Evolutionary conservation across 2,888 invertebrate genomes (phyloP).

Genomic region (Danaus chrysippus): DNA sequence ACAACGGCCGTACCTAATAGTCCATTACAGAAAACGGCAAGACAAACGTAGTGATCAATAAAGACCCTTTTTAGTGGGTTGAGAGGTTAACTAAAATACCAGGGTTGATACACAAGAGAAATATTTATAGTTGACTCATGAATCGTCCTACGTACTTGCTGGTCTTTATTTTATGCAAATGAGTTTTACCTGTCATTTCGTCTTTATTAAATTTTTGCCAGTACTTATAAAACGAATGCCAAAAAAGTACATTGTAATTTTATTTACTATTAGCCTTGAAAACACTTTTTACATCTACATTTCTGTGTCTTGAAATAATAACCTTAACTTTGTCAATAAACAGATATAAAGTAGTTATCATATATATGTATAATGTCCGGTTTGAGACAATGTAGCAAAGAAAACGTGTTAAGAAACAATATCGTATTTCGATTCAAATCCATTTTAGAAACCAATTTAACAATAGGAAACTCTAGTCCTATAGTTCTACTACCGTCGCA

Average conservation of each 20-base stretch:
- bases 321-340: no score
- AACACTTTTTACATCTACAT: no score
- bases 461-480: slow-evolving; percentile 33
- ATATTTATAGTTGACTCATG: slow-evolving; percentile 64
- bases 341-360: background rate
- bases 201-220: background rate
- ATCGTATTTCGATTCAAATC: slow-evolving; percentile 30
- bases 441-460: slow-evolving; percentile 31
- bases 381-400: slow-evolving; percentile 4
- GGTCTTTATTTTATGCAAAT: slow-evolving; percentile 40
- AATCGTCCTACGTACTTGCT: slow-evolving; percentile 45
- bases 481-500: slow-evolving; percentile 40
- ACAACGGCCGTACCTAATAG: slow-evolving; percentile 52
- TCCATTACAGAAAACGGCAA: slow-evolving; percentile 70
- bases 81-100: slow-evolving; percentile 47
- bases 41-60: slow-evolving; percentile 70
- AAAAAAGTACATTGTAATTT: no score
- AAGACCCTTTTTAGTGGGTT: slow-evolving; percentile 48
- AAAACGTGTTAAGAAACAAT: slow-evolving; percentile 21
- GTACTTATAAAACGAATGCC: no score
- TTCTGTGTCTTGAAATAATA: no score
- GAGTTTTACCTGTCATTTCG: background rate
- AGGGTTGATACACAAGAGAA: slow-evolving; percentile 44
- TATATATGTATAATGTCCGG: background rate
- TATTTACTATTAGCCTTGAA: no score